phyloP scores from a whole-genome alignment of 2,797 vertebrate genomes.

The Dendrocincla tyrannina region DNA sequence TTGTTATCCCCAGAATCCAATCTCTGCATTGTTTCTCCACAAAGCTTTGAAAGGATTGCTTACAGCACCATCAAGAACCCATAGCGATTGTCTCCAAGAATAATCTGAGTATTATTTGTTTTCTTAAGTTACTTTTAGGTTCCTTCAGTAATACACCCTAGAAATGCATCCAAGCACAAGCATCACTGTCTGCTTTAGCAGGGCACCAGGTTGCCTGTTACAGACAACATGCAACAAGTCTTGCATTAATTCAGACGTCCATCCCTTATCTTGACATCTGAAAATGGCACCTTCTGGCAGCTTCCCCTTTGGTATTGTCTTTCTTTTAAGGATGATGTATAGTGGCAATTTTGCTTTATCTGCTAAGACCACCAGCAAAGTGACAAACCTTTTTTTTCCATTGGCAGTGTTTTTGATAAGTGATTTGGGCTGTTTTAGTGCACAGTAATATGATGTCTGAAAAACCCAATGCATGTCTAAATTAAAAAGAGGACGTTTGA shows the following conservation, averaged over 20 bases:
- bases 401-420: slow-evolving; percentile 45
- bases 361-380: slow-evolving; percentile 65
- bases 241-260: slow-evolving; percentile 52
- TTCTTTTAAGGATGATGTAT: slow-evolving; percentile 65
- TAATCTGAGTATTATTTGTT: not conserved
- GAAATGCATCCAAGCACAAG: not conserved
- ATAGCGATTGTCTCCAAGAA: not conserved
- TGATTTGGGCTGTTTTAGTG: slow-evolving; percentile 42
- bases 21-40: not conserved
- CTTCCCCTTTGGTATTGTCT: slow-evolving; percentile 57
- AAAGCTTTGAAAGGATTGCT: not conserved
- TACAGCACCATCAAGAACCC: not conserved
- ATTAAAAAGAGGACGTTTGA: not conserved
- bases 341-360: slow-evolving; percentile 58
- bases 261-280: slow-evolving; percentile 69
- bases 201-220: slow-evolving; percentile 27
- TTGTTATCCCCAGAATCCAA: not conserved
- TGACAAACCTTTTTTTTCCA: slow-evolving; percentile 29
- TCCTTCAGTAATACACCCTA: not conserved
- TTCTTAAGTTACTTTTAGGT: not conserved
- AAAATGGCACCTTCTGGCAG: slow-evolving; percentile 66
- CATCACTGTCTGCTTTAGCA: not conserved
- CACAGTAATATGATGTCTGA: not conserved
- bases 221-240: slow-evolving; percentile 61
- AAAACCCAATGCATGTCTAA: not conserved